Percentiles rank a stretch among this genome's conserved stretches.
Evolutionary conservation across 2,797 vertebrate genomes (phyloP).

Genomic region (Chrosomus eos): DNA sequence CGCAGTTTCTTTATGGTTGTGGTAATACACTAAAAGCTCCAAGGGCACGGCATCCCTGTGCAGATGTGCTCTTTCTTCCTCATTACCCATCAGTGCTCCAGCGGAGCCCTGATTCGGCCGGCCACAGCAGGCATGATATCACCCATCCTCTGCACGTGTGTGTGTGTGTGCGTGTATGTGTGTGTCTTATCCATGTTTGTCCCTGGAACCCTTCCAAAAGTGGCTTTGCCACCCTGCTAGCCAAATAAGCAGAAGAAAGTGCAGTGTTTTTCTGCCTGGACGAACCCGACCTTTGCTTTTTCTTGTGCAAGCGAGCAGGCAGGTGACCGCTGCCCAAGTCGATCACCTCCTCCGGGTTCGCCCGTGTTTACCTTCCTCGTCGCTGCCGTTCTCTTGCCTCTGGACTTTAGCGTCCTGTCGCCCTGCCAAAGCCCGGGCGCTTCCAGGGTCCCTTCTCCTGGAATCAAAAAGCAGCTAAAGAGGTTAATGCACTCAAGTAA

Average conservation of each 20-base stretch:
- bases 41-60: conserved; percentile 58
- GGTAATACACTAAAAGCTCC: conserved; percentile 50
- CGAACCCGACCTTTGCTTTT: conserved; percentile 74
- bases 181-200: conserved; percentile 55
- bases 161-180: conserved; percentile 49
- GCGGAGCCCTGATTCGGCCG: conserved; percentile 52
- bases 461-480: conserved; percentile 81
- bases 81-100: conserved; percentile 58
- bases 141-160: conserved; percentile 32
- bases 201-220: conserved; percentile 70
- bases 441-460: conserved; percentile 84
- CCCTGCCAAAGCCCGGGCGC: conserved; percentile 76
- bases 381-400: conserved; percentile 31
- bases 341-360: conserved; percentile 75
- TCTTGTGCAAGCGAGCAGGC: conserved; percentile 73
- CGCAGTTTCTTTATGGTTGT: conserved; percentile 51
- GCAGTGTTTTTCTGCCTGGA: conserved; percentile 78
- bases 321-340: conserved; percentile 85
- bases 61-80: conserved; percentile 62
- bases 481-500: conserved; percentile 90
- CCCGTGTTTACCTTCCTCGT: conserved; percentile 81
- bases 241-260: conserved; percentile 75
- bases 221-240: conserved; percentile 47
- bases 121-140: conserved; percentile 56
- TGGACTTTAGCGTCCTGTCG: conserved; percentile 84